Evolutionary conservation across 2,888 invertebrate species (phyloP).

Genomic region (Tachina grossa): DNA sequence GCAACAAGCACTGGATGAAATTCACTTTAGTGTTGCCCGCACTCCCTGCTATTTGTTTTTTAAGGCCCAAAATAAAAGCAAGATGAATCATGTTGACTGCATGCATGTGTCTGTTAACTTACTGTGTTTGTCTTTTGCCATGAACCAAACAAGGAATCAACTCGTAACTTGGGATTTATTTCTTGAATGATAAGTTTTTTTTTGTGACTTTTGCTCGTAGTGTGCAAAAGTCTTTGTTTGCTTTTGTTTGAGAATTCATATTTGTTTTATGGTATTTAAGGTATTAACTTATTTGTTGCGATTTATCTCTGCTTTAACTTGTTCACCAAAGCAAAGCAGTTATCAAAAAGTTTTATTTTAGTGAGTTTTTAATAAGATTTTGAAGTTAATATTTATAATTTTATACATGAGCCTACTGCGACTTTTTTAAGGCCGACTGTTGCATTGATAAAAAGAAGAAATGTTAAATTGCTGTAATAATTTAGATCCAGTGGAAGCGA

Average conservation of each 20-base stretch:
- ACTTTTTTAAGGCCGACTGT: background rate
- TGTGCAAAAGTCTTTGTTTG: background rate
- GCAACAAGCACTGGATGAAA: background rate
- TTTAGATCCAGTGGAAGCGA: too few species aligned
- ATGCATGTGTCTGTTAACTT: slow-evolving; percentile 26
- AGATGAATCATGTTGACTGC: slow-evolving; percentile 53
- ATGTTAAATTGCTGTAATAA: background rate
- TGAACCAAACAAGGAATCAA: slow-evolving; percentile 45
- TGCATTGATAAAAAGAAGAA: background rate
- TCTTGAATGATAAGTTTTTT: slow-evolving; percentile 41
- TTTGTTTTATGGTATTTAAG: slow-evolving; percentile 63
- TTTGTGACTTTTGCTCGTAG: background rate
- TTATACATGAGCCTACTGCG: background rate
- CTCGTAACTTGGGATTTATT: slow-evolving; percentile 60
- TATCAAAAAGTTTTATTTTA: slow-evolving; percentile 23
- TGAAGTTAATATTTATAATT: background rate
- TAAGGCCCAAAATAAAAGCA: slow-evolving; percentile 45
- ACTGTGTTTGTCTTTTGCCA: slow-evolving; percentile 53
- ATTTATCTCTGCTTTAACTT: slow-evolving; percentile 42
- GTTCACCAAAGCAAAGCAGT: background rate
- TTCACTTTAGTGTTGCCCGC: slow-evolving; percentile 45
- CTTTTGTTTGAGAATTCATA: slow-evolving; percentile 24
- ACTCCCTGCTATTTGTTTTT: slow-evolving; percentile 28
- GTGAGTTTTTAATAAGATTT: slow-evolving; percentile 25
- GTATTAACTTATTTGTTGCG: slow-evolving; percentile 68